Evolutionary conservation across 1,140 invertebrate species (phyloP).

Genomic region (Leptinotarsa defecta): DNA sequence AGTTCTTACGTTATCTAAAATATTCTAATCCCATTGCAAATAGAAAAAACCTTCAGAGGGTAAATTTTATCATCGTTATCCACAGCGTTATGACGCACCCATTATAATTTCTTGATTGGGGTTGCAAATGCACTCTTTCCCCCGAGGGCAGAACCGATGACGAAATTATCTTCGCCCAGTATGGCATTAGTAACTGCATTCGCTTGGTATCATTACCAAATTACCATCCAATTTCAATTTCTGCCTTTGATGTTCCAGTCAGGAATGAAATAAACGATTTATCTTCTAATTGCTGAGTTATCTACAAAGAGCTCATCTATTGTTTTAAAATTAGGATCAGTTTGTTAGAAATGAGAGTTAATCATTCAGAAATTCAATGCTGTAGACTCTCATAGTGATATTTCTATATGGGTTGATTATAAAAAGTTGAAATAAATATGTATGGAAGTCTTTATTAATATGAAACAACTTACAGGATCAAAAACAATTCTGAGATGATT

Average conservation of each 20-base stretch:
- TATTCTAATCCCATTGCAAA: conserved; percentile 20
- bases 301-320: conserved; percentile 12
- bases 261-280: conserved; percentile 9
- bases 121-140: conserved; percentile 21
- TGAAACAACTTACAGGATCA: no score
- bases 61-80: conserved; percentile 27
- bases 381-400: no score
- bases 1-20: conserved; percentile 18
- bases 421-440: no score
- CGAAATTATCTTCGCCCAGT: conserved; percentile 10
- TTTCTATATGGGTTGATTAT: no score
- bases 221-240: conserved; percentile 24
- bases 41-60: conserved; percentile 28
- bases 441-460: no score
- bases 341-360: no score
- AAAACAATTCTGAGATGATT: no score
- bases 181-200: conserved; percentile 17
- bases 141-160: conserved; percentile 2
- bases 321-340: neutral
- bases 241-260: conserved; percentile 19
- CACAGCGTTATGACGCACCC: conserved; percentile 25
- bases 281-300: conserved; percentile 7
- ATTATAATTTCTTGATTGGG: conserved; percentile 18
- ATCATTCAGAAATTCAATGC: no score
- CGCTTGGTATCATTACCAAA: conserved; percentile 17